Conservation (phyloP, 92 coral and sea anemone species). For the Plumapathes pennacea region DNA sequence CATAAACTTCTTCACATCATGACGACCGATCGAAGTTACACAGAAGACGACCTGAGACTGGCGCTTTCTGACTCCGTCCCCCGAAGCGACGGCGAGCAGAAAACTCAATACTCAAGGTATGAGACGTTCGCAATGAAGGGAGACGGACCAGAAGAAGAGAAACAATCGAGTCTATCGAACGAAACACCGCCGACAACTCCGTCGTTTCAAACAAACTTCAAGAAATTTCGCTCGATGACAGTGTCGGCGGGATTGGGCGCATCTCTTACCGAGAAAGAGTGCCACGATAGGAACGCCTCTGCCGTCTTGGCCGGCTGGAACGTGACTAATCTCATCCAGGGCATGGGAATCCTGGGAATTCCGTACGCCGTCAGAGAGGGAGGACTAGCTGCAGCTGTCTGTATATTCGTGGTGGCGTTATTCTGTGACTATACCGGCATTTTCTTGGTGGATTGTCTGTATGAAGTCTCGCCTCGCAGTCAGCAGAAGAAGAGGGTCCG, state of each 20-base stretch:
- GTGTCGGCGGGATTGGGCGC: constrained; percentile 53
- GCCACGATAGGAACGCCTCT: constrained; percentile 71
- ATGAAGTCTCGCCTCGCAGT: constrained; percentile 83
- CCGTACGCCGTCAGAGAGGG: constrained; percentile 86
- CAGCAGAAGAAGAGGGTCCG: constrained; percentile 74
- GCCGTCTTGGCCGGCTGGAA: constrained; percentile 90
- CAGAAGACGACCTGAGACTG: constrained; percentile 34
- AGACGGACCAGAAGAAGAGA: constrained; percentile 2
- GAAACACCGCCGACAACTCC: constrained; percentile 32
- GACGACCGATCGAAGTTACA: constrained; percentile 13
- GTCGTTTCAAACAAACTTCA: constrained; percentile 57
- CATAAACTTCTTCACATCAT: background rate
- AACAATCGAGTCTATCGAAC: constrained; percentile 7
- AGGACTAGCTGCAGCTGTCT: constrained; percentile 75
- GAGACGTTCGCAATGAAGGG: constrained; percentile 9
- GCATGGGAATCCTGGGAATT: constrained; percentile 91
- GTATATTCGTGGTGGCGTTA: constrained; percentile 77
- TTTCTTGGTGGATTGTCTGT: constrained; percentile 81
- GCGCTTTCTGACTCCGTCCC: constrained; percentile 21
- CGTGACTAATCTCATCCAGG: constrained; percentile 83
- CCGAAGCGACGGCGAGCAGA: constrained; percentile 29
- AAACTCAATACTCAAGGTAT: constrained; percentile 25
- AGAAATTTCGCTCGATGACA: constrained; percentile 69
- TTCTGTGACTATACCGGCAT: constrained; percentile 87
- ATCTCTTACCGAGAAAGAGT: constrained; percentile 75